Evolutionary conservation across 1,140 invertebrate species (phyloP).

Genomic region (Halyomorpha halys): DNA sequence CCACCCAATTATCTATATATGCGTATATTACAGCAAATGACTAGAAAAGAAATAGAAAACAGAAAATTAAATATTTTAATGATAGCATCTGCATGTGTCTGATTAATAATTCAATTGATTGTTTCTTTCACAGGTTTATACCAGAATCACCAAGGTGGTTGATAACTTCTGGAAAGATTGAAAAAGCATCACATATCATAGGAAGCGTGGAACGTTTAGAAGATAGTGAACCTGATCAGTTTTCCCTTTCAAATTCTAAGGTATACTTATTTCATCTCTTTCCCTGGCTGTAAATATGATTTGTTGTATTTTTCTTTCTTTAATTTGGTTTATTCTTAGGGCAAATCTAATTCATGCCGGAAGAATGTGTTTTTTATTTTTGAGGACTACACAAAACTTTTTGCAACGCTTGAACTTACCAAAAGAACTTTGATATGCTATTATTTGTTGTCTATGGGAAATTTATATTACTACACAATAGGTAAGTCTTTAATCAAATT

Average conservation of each 20-base stretch:
- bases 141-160: slow-evolving; percentile 43
- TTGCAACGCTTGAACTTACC: slow-evolving; percentile 32
- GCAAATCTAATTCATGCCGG: slow-evolving; percentile 17
- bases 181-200: slow-evolving; percentile 34
- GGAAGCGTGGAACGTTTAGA: neutral
- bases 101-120: too few relatives aligned
- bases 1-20: too few relatives aligned
- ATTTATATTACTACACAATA: slow-evolving; percentile 41
- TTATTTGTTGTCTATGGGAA: slow-evolving; percentile 39
- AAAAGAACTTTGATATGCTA: slow-evolving; percentile 34
- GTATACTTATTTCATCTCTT: too few relatives aligned
- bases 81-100: too few relatives aligned
- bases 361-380: slow-evolving; percentile 22
- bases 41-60: too few relatives aligned
- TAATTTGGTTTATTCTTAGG: neutral
- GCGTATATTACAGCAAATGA: too few relatives aligned
- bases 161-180: slow-evolving; percentile 34
- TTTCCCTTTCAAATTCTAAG: too few relatives aligned
- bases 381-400: slow-evolving; percentile 25
- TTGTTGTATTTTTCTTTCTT: too few relatives aligned
- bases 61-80: too few relatives aligned
- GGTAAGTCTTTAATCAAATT: too few relatives aligned
- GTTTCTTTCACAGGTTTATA: slow-evolving; percentile 32
- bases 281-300: too few relatives aligned
- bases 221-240: too few relatives aligned